These are phyloP conservation scores for Sipha maydis DNA, from an alignment of 2,888 invertebrate genomes.

Conservation along the genomic window DNA sequence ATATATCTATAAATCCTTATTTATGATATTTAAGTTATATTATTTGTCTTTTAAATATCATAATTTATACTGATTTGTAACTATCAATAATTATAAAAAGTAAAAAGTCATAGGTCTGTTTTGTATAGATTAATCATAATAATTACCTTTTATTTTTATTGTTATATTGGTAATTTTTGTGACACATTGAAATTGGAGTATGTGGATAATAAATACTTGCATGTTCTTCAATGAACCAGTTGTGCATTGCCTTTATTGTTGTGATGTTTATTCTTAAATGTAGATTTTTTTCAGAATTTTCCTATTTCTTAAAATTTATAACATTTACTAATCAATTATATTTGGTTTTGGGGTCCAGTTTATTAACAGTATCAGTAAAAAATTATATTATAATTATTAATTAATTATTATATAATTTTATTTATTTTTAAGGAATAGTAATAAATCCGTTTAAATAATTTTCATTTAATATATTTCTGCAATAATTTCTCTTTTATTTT, in stretches of 20 bases:
- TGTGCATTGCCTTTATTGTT: not conserved
- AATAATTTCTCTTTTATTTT: too few relatives aligned
- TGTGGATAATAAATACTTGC: constrained; percentile 12
- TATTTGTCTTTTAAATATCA: not conserved
- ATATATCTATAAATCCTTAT: not conserved
- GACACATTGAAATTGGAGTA: constrained; percentile 26
- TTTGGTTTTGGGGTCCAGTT: too few relatives aligned
- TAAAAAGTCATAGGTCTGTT: constrained; percentile 24
- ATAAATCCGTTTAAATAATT: too few relatives aligned
- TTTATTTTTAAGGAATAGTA: too few relatives aligned
- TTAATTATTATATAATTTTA: too few relatives aligned
- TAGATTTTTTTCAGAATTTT: not conserved
- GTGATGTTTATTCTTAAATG: not conserved
- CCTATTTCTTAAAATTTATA: not conserved
- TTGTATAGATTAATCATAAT: constrained; percentile 25
- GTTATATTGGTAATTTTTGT: constrained; percentile 51
- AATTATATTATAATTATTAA: too few relatives aligned
- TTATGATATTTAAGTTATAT: not conserved
- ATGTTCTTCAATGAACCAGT: constrained; percentile 17
- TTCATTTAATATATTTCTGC: too few relatives aligned
- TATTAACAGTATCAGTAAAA: too few relatives aligned
- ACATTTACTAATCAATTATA: too few relatives aligned
- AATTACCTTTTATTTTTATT: constrained; percentile 40
- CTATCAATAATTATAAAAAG: not conserved
- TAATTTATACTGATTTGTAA: constrained; percentile 5